Conservation (phyloP, 2,113 vertebrate species). For the Notechis scutatus region DNA sequence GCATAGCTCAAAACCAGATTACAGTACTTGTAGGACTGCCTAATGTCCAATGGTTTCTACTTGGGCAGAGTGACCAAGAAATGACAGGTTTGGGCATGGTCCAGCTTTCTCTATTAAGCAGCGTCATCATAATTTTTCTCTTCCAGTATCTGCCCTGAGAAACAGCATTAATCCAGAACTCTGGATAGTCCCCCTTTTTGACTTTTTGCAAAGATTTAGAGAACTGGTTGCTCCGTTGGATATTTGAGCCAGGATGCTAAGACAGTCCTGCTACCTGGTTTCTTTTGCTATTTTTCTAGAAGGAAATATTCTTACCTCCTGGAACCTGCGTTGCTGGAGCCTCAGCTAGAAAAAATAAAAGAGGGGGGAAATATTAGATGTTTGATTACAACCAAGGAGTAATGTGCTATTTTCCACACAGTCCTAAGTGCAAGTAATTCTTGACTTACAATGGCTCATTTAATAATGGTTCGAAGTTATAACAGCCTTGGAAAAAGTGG, state of each 20-base stretch:
- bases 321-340: neutral
- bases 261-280: neutral
- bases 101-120: neutral
- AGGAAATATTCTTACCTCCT: slow-evolving; percentile 2
- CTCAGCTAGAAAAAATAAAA: neutral
- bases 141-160: neutral
- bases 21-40: neutral
- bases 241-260: neutral
- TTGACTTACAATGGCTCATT: neutral
- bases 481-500: neutral
- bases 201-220: neutral
- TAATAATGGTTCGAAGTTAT: neutral
- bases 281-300: neutral
- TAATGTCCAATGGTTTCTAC: neutral
- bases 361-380: neutral
- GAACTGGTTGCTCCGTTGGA: neutral
- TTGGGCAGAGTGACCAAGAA: neutral
- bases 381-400: neutral
- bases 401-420: neutral
- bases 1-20: neutral
- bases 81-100: neutral
- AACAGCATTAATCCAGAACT: neutral
- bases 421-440: neutral
- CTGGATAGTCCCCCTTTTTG: neutral
- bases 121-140: neutral